Base-by-base conservation (phyloP, 1,140 invertebrate genomes). In the Drosophila rufa region DNA sequence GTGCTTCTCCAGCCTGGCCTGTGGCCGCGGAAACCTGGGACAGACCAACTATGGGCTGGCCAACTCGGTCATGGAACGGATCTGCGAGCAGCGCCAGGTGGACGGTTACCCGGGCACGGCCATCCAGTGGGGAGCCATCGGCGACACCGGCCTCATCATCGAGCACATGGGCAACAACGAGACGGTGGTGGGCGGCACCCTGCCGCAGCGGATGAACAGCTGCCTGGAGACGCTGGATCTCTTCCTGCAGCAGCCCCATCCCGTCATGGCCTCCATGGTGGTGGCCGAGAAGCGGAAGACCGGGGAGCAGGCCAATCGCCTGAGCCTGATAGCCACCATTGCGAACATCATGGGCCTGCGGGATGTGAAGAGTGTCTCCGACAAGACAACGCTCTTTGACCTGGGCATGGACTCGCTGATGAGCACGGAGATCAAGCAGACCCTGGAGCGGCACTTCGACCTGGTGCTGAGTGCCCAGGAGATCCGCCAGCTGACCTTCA, bases 401-500 rank as follows among this genome's bases (percentile, higher is more conserved):
- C 94, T 99, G 8, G 98, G 99, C 51, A 97, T 99, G 95, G 99
- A 99, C 92, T 99, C 98, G 0, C 93, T 99, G 17, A 99, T 99
- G 98, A 98, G 98, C 69, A 98, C 99, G 2, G 99, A 99, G 94
- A 98, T 99, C 66, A 99, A 99, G 93, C 98, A 99, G 92, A 98
- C 97, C 0, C 93, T 99, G 4, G 98, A 99, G 92, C 94, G 98
- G 51, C 97, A 97, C 76, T 98, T 96, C 93, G 98, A 99, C 93
- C 80, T 99, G 15, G 95, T 97, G 0, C 93, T 99, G 11, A 96
- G 96, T 27, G 96, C 97, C 45, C 96, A 97, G 87, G 98, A 99
- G 92, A 98, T 99, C 78, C 95, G 98, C 62, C 94, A 93, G 33
- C 93, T 98, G 9, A 98, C 96, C 0, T 96, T 98, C 62, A 95